Base-by-base conservation (phyloP, 2,113 vertebrate species). In the Dinomys branickii region DNA sequence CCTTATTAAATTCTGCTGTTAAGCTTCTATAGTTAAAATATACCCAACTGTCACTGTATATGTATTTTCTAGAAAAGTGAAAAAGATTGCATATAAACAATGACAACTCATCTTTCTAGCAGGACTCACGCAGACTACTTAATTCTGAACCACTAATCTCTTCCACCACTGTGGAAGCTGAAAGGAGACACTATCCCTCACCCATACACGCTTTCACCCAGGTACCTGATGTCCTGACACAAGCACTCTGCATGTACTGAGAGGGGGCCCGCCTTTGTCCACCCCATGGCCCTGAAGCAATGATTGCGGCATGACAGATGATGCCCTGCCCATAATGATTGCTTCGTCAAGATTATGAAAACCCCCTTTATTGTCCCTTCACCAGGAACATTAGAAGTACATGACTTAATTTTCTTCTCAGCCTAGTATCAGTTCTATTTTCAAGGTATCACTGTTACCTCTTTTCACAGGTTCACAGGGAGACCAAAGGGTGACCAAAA, bases 31-130 rank as follows among this genome's bases (percentile, higher is more conserved):
- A 50, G 14, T 63, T 38, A 19, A 94, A 88, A 63, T 61, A 10
- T 56, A 17, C 82, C 7, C 28, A 9, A 85, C 13, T 75, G 4
- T 75, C 58, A 28, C 7, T 54, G 1, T 26, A 4, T 5, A 3
- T 4, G 38, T 84, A 35, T 92, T 93, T 97, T 91, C 87, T 50
- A 52, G 35, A 78, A 44, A 81, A 86, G 83, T 65, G 19, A 44
- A 94, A 85, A 44, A 4, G 19, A 73, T 92, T 90, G 16, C 75
- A 81, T 92, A 19, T 26, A 90, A 85, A 69, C 33, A 77, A 85
- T 78, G n/a, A 8, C 69, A 85, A 4, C 44, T 75, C 19, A 6
- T 88, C 86, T n/a, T 82, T n/a, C 33, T 19, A 41, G 0, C 44
- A 47, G 56, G 35, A 4, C 52, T 90, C 17, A 58, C 86, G 94